A percentile compares a stretch with the other conserved stretches of the same genome.
phyloP scores from a whole-genome alignment of 2,113 vertebrate species.

The Mugil cephalus region DNA sequence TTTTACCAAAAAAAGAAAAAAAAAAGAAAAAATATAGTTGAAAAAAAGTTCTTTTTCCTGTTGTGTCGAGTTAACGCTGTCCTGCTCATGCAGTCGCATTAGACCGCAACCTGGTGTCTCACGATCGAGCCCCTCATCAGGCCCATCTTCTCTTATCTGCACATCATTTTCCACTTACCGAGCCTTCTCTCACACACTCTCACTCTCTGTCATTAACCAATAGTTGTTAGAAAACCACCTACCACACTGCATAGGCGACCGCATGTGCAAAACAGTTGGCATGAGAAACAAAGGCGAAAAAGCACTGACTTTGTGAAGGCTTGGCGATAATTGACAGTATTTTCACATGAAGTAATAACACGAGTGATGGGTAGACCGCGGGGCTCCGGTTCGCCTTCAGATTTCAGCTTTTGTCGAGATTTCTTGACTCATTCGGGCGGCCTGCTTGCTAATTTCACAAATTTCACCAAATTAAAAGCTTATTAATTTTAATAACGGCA shows the following conservation, averaged over 20 bases:
- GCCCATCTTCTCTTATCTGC: conserved; percentile 63
- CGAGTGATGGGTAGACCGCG: too few species aligned
- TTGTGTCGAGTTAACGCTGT: conserved; percentile 10
- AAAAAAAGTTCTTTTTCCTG: conserved; percentile 7
- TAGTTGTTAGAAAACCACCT: conserved; percentile 32
- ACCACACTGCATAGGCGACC: conserved; percentile 6
- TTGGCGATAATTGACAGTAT: too few species aligned
- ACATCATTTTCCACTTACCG: conserved; percentile 72
- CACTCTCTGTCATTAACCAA: conserved; percentile 36
- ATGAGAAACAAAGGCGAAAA: conserved; percentile 19
- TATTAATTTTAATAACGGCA: too few species aligned
- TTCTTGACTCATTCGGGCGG: too few species aligned
- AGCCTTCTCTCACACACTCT: conserved; percentile 39
- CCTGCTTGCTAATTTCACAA: too few species aligned
- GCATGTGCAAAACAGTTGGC: conserved; percentile 9
- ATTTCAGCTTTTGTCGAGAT: neutral
- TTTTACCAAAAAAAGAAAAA: neutral
- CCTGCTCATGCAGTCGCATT: conserved; percentile 26
- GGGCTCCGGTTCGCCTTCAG: too few species aligned
- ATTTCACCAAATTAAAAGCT: too few species aligned
- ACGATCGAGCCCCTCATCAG: conserved; percentile 51
- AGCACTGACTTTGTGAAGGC: neutral
- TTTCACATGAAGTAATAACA: too few species aligned
- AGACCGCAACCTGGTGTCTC: conserved; percentile 63
- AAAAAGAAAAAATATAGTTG: neutral